Percentiles rank a stretch among this genome's conserved stretches.
Conservation (phyloP, 2,113 vertebrate species). For the Cathartes aura region DNA sequence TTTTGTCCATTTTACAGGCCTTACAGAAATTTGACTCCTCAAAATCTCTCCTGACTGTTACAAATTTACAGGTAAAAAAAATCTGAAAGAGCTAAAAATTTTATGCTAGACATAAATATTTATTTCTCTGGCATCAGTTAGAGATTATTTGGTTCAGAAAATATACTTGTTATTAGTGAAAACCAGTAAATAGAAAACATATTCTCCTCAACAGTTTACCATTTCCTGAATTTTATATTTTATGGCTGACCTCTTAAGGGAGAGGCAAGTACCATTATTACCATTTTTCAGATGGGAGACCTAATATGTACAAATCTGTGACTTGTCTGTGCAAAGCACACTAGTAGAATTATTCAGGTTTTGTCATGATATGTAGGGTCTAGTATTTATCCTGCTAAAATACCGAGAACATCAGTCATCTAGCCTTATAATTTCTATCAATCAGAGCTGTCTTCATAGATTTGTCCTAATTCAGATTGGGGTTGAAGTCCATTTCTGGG, state of each 20-base stretch:
- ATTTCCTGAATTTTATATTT: background rate
- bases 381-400: background rate
- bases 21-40: conserved; percentile 72
- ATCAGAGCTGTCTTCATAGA: background rate
- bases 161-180: background rate
- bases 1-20: conserved; percentile 55
- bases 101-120: background rate
- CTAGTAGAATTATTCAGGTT: background rate
- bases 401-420: background rate
- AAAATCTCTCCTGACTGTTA: conserved; percentile 53
- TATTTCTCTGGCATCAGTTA: background rate
- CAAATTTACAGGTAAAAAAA: conserved; percentile 77
- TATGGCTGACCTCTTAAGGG: background rate
- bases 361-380: background rate
- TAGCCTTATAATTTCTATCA: background rate
- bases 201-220: background rate
- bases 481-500: background rate
- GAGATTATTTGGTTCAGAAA: background rate
- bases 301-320: background rate
- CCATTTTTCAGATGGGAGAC: background rate
- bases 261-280: background rate
- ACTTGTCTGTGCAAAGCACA: background rate
- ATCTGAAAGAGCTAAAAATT: background rate
- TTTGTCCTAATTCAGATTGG: background rate
- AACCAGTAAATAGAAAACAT: background rate